Conservation (phyloP, 2,797 vertebrate species). For the Podarcis lilfordi region DNA sequence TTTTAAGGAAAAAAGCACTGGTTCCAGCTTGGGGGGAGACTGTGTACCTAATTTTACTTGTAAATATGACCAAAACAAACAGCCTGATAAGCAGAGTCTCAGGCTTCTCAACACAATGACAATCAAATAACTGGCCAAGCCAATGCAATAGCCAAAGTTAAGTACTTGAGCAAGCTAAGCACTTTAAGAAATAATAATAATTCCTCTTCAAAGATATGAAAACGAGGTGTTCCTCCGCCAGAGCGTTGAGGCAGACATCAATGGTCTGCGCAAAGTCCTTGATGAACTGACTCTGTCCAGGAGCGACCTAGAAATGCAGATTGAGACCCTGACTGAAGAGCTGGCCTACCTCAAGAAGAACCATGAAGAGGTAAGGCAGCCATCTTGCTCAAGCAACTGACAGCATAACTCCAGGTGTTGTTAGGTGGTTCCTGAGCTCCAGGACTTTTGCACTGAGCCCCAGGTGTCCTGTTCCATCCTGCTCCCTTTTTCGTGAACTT, state of each 20-base stretch:
- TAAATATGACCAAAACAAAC: background rate
- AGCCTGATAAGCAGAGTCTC: background rate
- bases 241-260: slow-evolving; percentile 72
- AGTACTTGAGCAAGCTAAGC: background rate
- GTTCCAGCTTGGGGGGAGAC: no score
- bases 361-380: slow-evolving; percentile 64
- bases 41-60: background rate
- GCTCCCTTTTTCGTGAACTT: no score
- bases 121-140: background rate
- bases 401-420: background rate
- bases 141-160: background rate
- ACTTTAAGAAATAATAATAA: background rate
- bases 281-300: slow-evolving; percentile 68
- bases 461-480: no score
- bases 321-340: slow-evolving; percentile 69
- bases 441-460: background rate
- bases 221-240: slow-evolving; percentile 72
- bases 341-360: slow-evolving; percentile 68
- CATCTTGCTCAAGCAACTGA: background rate
- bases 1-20: no score
- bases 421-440: background rate
- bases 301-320: slow-evolving; percentile 70
- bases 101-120: background rate
- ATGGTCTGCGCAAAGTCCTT: slow-evolving; percentile 64
- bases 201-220: slow-evolving; percentile 65